phyloP scores from a whole-genome alignment of 2,797 vertebrate genomes.

The Acridotheres tristis region DNA sequence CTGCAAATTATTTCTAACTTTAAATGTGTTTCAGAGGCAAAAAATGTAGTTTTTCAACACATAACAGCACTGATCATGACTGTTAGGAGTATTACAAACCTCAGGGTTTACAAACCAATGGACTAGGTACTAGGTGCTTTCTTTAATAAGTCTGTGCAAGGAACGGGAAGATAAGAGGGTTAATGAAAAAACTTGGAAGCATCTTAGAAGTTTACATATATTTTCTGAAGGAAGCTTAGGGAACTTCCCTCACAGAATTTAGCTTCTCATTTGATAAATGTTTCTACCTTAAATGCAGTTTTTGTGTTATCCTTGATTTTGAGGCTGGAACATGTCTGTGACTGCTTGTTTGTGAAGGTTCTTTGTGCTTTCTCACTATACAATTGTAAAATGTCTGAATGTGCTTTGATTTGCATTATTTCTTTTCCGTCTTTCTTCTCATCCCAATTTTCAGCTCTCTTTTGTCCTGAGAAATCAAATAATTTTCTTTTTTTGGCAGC shows the following conservation, averaged over 20 bases:
- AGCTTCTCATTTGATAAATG: neutral
- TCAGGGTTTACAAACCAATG: neutral
- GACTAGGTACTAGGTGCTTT: neutral
- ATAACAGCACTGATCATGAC: neutral
- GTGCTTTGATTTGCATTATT: slow-evolving; percentile 40
- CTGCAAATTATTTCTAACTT: neutral
- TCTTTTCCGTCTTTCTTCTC: slow-evolving; percentile 23
- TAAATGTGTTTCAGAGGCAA: neutral
- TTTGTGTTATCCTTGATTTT: neutral
- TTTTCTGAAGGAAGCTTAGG: neutral
- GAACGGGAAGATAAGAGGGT: neutral
- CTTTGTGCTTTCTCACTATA: neutral
- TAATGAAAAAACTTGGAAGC: neutral
- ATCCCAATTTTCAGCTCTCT: slow-evolving; percentile 27
- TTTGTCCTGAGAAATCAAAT: slow-evolving; percentile 44
- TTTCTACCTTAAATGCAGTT: neutral
- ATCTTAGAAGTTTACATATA: neutral
- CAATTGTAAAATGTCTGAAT: slow-evolving; percentile 18
- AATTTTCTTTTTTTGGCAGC: slow-evolving; percentile 25
- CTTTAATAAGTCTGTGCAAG: neutral
- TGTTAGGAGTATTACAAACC: neutral
- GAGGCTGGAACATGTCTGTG: neutral
- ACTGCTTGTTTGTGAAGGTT: neutral
- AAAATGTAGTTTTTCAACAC: neutral
- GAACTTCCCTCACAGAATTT: neutral